Evolutionary conservation across 1,140 invertebrate genomes (phyloP).

Genomic region (Idris sp.): DNA sequence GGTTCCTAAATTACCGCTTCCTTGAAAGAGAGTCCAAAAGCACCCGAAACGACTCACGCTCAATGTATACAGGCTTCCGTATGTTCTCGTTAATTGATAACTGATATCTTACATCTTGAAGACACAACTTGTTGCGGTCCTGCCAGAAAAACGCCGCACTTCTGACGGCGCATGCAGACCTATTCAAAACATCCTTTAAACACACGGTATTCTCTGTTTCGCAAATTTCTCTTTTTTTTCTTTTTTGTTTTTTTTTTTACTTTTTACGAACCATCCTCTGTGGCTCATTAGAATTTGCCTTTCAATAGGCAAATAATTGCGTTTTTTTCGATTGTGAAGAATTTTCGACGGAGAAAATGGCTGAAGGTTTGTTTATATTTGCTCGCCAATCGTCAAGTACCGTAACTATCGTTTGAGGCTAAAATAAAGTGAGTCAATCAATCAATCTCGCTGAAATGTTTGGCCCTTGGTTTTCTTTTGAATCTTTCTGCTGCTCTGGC

Average conservation of each 20-base stretch:
- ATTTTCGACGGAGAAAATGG: no score
- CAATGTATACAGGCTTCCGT: constrained; percentile 67
- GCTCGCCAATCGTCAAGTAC: constrained; percentile 2
- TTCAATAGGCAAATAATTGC: no score
- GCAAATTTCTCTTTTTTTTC: no score
- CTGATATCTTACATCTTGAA: constrained; percentile 71
- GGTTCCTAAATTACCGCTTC: constrained; percentile 71
- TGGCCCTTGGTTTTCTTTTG: constrained; percentile 51
- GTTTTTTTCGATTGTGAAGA: no score
- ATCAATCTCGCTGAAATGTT: neutral
- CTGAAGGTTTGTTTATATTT: no score
- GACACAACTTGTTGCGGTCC: constrained; percentile 52
- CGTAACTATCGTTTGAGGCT: neutral
- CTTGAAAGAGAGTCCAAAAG: constrained; percentile 33
- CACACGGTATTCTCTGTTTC: no score
- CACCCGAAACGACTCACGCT: constrained; percentile 41
- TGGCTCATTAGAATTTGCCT: no score
- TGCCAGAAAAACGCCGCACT: no score
- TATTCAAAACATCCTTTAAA: no score
- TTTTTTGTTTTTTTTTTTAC: no score
- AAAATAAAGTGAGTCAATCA: neutral
- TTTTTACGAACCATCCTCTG: no score
- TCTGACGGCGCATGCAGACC: no score
- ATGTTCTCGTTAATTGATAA: constrained; percentile 75
- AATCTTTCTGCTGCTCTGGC: constrained; percentile 45